Conservation (phyloP, 2,797 vertebrate species). For the Tenualosa thibaudeaui region DNA sequence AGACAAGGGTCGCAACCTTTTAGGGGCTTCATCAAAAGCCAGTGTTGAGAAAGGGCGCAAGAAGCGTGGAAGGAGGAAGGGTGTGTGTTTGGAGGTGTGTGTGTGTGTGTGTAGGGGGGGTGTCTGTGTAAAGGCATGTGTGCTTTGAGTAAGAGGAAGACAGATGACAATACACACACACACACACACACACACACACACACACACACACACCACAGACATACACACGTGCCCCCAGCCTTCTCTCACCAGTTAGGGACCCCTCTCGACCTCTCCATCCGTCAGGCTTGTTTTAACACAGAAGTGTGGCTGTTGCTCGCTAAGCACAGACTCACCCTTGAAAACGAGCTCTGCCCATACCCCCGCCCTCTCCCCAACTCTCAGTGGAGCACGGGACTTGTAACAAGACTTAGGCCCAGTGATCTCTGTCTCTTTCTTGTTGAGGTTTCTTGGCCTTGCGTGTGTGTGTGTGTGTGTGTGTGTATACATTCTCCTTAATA, state of each 20-base stretch:
- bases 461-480: constrained; percentile 29
- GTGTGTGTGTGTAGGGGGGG: neutral
- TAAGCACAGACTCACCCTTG: neutral
- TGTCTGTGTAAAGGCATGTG: constrained; percentile 3
- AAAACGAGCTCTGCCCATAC: neutral
- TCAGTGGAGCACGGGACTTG: neutral
- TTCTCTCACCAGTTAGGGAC: neutral
- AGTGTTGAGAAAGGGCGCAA: constrained; percentile 53
- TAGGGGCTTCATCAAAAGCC: constrained; percentile 53
- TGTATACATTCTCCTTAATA: neutral
- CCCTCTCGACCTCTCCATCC: neutral
- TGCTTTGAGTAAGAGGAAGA: constrained; percentile 10
- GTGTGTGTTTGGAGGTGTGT: neutral
- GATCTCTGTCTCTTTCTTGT: neutral
- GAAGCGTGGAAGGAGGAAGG: constrained; percentile 47
- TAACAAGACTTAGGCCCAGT: neutral
- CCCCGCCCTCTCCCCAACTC: neutral
- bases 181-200: neutral
- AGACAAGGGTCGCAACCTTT: constrained; percentile 60
- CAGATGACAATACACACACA: neutral
- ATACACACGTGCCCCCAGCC: neutral
- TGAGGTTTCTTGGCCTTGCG: constrained; percentile 5
- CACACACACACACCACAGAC: neutral
- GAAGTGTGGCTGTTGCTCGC: neutral
- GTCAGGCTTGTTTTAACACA: neutral